These are phyloP conservation scores for Pachyramphus minor DNA, from an alignment of 2,113 vertebrate species.

Conservation along the genomic window DNA sequence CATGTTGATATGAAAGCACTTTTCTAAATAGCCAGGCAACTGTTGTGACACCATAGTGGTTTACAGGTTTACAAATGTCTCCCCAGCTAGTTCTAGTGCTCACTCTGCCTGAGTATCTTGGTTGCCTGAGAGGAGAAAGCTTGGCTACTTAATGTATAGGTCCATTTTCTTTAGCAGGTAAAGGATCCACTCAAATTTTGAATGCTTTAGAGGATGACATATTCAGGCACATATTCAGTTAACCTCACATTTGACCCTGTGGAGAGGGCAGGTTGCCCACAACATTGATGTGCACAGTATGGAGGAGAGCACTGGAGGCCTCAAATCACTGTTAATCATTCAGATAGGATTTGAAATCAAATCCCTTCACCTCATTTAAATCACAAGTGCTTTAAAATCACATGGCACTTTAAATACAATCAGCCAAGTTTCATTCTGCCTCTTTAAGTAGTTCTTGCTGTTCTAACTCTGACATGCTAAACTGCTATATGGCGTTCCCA, in stretches of 20 bases:
- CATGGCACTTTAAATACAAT: not conserved
- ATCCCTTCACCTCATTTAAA: not conserved
- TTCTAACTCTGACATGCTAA: constrained; percentile 25
- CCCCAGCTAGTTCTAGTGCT: not conserved
- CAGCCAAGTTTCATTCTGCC: constrained; percentile 20
- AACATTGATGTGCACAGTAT: not conserved
- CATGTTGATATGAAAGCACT: not conserved
- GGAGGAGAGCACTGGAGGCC: not conserved
- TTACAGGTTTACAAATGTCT: not conserved
- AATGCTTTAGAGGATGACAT: not conserved
- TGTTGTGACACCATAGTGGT: not conserved
- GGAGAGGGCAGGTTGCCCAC: not conserved
- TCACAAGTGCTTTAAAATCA: not conserved
- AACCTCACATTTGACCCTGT: not conserved
- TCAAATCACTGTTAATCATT: not conserved
- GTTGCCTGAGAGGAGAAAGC: not conserved
- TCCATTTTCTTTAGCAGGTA: not conserved
- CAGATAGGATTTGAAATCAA: not conserved
- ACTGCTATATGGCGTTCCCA: not conserved
- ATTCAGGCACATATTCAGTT: not conserved
- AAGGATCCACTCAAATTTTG: not conserved
- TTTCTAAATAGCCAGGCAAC: not conserved
- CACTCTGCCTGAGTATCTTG: not conserved
- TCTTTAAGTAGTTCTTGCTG: constrained; percentile 41
- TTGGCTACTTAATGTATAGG: not conserved